Evolutionary conservation across 1,140 invertebrate species (phyloP).

Genomic region (Heterodera schachtii): DNA sequence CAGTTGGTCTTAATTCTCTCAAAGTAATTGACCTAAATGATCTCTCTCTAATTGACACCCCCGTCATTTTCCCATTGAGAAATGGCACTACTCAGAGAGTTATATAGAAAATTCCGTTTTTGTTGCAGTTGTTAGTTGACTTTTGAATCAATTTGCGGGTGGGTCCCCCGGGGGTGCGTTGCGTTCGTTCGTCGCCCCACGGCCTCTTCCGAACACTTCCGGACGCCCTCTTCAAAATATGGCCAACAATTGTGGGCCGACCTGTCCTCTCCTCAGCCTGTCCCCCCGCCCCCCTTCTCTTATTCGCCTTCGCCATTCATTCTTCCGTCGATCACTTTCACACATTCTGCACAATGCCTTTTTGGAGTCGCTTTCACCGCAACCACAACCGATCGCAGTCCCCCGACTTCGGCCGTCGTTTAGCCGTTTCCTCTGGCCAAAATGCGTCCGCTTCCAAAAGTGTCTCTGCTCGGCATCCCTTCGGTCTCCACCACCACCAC

Average conservation of each 20-base stretch:
- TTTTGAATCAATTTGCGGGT: too few relatives aligned
- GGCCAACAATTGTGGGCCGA: constrained; percentile 7
- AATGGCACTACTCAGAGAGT: too few relatives aligned
- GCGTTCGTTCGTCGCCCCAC: too few relatives aligned
- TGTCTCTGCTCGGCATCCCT: background rate
- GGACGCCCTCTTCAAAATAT: constrained; percentile 16
- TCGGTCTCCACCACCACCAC: background rate
- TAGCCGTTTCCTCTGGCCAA: background rate
- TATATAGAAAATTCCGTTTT: too few relatives aligned
- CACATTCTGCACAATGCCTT: constrained; percentile 11
- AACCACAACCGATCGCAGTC: background rate
- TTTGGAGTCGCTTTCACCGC: background rate
- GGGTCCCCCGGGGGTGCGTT: too few relatives aligned
- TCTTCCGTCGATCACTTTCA: background rate
- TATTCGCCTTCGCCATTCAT: background rate
- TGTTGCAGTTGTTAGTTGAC: too few relatives aligned
- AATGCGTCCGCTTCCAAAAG: background rate
- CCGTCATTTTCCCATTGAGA: too few relatives aligned
- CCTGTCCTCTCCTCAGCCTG: background rate
- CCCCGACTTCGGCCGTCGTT: background rate
- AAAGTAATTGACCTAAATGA: too few relatives aligned
- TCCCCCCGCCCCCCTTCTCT: too few relatives aligned
- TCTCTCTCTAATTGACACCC: too few relatives aligned
- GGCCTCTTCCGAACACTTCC: too few relatives aligned
- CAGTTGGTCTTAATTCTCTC: too few relatives aligned